Base-by-base conservation (phyloP, 2,888 invertebrate genomes). In the Dexiosoma caninum region DNA sequence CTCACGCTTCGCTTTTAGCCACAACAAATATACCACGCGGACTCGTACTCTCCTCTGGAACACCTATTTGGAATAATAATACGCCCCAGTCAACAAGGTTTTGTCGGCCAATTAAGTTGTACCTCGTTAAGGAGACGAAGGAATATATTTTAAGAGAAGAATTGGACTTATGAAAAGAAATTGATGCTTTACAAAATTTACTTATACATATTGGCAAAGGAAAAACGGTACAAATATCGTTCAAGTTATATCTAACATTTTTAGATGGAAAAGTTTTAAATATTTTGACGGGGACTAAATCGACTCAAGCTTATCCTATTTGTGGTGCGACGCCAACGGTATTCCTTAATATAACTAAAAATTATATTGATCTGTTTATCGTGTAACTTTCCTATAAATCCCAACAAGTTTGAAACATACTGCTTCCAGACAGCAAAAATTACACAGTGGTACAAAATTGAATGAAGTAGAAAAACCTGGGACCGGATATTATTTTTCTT, bases 231-330 rank as follows among this genome's bases (percentile, higher is more conserved):
- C 21, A n/a, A n/a, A n/a, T n/a, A n/a, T n/a, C 32, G 37, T 57
- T 40, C 30, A 23, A 40, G 21, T 59, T 59, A 9, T 40, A 59
- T 10, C 4, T 59, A 19, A 59, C 5, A 44, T 44, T 60, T 44
- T 30, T 60, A 4, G 44, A 44, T 30, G 44, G 30, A 8, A 57
- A 60, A 60, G 60, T 60, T 3, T 42, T 44, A 16, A 60, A 60
- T 42, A 60, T 60, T 30, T 60, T 60, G 21, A 57, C 57, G 7
- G 57, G 19, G 23, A 57, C 37, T 57, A 57, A 57, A 57, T 57
- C 40, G 8, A 35, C 6, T 35, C 8, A 35, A 6, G 2, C 32
- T 4, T 53, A 53, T 32, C n/a, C n/a, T n/a, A n/a, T n/a, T n/a
- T 55, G 35, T 9, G 23, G 55, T 60, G 30, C 42, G 42, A 60